phyloP scores from a whole-genome alignment of 2,888 invertebrate species.

The Ommatoiulus sabulosus region DNA sequence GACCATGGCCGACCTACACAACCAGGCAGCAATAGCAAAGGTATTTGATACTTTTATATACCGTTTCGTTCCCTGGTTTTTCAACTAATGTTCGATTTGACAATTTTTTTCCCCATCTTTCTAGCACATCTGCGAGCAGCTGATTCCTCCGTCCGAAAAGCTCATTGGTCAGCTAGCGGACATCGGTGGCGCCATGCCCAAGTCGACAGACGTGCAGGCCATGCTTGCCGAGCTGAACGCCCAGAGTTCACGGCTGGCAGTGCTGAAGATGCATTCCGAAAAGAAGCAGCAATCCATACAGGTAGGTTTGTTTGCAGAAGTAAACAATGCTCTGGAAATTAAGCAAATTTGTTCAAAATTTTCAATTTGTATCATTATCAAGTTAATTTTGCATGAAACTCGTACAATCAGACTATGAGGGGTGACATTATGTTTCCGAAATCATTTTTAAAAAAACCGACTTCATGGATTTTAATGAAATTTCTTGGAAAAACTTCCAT shows the following conservation, averaged over 20 bases:
- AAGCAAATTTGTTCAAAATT: no score
- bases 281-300: conserved; percentile 53
- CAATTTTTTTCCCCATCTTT: neutral
- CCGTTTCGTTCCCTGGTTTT: no score
- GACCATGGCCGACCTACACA: conserved; percentile 52
- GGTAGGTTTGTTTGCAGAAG: neutral
- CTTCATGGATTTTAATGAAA: no score
- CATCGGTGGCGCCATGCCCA: neutral
- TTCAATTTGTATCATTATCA: no score
- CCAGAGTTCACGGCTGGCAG: conserved; percentile 35
- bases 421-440: no score
- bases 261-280: conserved; percentile 55
- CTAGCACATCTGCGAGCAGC: conserved; percentile 49
- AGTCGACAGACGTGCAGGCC: conserved; percentile 49
- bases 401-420: no score
- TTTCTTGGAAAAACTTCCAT: no score
- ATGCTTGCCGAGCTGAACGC: conserved; percentile 52
- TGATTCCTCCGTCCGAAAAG: conserved; percentile 50
- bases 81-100: neutral
- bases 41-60: neutral
- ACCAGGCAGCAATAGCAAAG: conserved; percentile 55
- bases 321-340: neutral
- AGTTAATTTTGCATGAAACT: no score
- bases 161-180: conserved; percentile 54
- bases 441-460: no score